phyloP scores from a whole-genome alignment of 1,140 invertebrate genomes.

The Drosophila bocqueti region DNA sequence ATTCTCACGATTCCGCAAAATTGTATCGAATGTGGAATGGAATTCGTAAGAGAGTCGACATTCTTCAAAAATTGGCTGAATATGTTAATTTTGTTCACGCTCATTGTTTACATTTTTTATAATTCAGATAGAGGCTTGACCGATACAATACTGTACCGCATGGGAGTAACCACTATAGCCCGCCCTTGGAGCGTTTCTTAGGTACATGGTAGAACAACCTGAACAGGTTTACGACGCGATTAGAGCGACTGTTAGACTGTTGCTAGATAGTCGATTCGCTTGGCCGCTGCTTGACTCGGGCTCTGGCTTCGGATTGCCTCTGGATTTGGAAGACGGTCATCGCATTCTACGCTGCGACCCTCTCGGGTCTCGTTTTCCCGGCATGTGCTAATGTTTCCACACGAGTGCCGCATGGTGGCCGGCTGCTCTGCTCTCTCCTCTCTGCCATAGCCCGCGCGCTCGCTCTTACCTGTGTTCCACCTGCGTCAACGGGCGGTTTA shows the following conservation, averaged over 20 bases:
- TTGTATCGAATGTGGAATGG: background rate
- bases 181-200: conserved; percentile 11
- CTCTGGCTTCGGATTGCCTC: conserved; percentile 12
- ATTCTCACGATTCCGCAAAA: conserved; percentile 3
- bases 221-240: conserved; percentile 55
- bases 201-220: conserved; percentile 46
- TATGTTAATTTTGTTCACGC: background rate
- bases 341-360: conserved; percentile 5
- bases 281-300: conserved; percentile 26
- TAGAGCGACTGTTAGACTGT: conserved; percentile 44
- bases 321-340: conserved; percentile 23
- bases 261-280: conserved; percentile 42
- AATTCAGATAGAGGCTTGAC: conserved; percentile 5
- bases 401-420: conserved; percentile 41
- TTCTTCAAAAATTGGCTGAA: background rate
- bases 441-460: conserved; percentile 8
- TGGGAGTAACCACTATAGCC: conserved; percentile 16
- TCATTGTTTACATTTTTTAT: background rate
- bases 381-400: conserved; percentile 61
- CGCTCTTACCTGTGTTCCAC: conserved; percentile 16
- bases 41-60: background rate
- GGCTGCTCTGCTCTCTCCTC: conserved; percentile 24
- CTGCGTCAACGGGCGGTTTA: conserved; percentile 58
- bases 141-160: conserved; percentile 24
- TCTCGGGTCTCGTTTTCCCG: conserved; percentile 55